A percentile compares a stretch with the other conserved stretches of the same genome.
phyloP scores from a whole-genome alignment of 2,888 invertebrate species.

The Strigamia crassipes region DNA sequence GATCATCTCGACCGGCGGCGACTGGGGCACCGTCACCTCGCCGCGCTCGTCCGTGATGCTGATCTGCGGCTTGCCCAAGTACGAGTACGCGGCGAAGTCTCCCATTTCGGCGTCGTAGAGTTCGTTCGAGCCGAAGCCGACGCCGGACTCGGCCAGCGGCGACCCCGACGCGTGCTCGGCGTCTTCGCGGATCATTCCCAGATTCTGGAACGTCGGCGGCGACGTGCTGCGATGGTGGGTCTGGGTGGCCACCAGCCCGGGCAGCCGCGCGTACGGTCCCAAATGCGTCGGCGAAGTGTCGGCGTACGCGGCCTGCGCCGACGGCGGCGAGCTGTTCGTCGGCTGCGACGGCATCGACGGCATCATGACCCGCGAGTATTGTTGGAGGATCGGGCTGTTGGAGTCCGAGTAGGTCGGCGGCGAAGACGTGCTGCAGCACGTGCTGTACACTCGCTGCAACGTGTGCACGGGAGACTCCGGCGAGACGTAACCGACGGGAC shows the following conservation, averaged over 20 bases:
- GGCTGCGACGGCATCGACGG: slow-evolving; percentile 51
- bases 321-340: slow-evolving; percentile 50
- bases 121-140: not conserved
- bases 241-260: slow-evolving; percentile 44
- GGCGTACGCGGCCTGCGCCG: slow-evolving; percentile 46
- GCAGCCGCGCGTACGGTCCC: slow-evolving; percentile 46
- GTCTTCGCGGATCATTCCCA: slow-evolving; percentile 60
- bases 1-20: slow-evolving; percentile 47
- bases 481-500: slow-evolving; percentile 52
- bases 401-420: slow-evolving; percentile 50
- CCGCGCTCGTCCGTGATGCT: slow-evolving; percentile 90
- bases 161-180: slow-evolving; percentile 51
- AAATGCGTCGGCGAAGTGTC: slow-evolving; percentile 52
- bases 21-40: slow-evolving; percentile 56
- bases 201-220: slow-evolving; percentile 57
- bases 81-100: not conserved
- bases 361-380: slow-evolving; percentile 45
- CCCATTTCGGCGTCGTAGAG: not conserved
- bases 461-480: slow-evolving; percentile 53
- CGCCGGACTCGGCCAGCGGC: slow-evolving; percentile 45
- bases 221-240: slow-evolving; percentile 56
- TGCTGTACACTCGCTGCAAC: slow-evolving; percentile 49
- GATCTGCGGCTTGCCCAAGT: slow-evolving; percentile 73
- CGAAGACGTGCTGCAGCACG: slow-evolving; percentile 51
- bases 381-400: slow-evolving; percentile 49